Percentiles rank a stretch among this genome's conserved stretches.
phyloP scores from a whole-genome alignment of 1,140 invertebrate genomes.

The Drosophila nikananu region DNA sequence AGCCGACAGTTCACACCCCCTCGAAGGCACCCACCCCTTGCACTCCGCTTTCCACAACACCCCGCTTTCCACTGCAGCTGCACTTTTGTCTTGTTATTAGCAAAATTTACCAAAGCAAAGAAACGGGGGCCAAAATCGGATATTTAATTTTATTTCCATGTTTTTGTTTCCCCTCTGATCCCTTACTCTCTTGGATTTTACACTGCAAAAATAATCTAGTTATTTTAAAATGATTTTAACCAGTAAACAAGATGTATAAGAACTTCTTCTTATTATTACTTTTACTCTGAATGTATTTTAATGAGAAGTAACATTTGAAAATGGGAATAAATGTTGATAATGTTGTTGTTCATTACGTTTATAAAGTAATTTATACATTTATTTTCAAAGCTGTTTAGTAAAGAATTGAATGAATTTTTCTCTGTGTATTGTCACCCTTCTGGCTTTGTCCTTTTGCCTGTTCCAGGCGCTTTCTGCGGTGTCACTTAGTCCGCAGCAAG shows the following conservation, averaged over 20 bases:
- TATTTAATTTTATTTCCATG: conserved; percentile 84
- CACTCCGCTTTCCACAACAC: too few relatives aligned
- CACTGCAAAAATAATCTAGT: neutral
- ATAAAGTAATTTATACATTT: neutral
- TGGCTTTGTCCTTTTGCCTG: conserved; percentile 63
- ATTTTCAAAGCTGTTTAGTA: neutral
- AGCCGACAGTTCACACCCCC: conserved; percentile 49
- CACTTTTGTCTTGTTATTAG: conserved; percentile 71
- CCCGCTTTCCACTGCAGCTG: conserved; percentile 43
- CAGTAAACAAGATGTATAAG: neutral
- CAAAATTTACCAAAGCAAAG: conserved; percentile 63
- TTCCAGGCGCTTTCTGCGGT: conserved; percentile 66
- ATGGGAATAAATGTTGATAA: neutral
- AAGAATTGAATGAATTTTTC: neutral
- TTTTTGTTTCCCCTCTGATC: conserved; percentile 45
- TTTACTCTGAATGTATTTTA: neutral
- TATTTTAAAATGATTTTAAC: neutral
- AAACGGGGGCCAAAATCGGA: conserved; percentile 58
- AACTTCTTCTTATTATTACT: neutral
- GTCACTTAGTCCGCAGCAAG: conserved; percentile 70
- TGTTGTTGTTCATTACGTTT: too few relatives aligned
- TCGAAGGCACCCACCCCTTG: conserved; percentile 4
- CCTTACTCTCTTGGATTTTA: neutral
- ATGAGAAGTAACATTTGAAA: neutral
- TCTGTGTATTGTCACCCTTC: conserved; percentile 42